Percentiles rank a stretch among this genome's conserved stretches.
phyloP scores from a whole-genome alignment of 1,140 invertebrate genomes.

The Spodoptera frugiperda region DNA sequence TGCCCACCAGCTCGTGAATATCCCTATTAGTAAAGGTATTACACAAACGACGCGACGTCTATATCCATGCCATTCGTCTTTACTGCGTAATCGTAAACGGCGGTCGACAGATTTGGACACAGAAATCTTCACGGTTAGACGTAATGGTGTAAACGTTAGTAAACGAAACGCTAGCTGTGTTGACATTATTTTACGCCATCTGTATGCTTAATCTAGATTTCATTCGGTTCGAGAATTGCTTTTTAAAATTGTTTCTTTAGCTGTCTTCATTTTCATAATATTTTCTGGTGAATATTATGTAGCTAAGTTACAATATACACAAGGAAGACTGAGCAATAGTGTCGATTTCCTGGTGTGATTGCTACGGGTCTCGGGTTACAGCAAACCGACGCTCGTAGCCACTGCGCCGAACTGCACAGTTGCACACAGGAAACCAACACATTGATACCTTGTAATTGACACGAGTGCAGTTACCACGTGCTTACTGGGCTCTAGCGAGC shows the following conservation, averaged over 20 bases:
- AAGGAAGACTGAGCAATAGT: conserved; percentile 46
- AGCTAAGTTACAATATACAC: conserved; percentile 27
- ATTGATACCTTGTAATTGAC: conserved; percentile 60
- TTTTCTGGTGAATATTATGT: background rate
- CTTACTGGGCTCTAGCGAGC: conserved; percentile 47
- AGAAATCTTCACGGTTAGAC: conserved; percentile 37
- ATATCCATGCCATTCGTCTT: conserved; percentile 59
- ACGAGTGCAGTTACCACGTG: conserved; percentile 55
- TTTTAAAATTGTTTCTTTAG: background rate
- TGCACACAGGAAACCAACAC: conserved; percentile 56
- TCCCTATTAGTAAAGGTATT: conserved; percentile 70
- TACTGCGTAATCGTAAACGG: conserved; percentile 63
- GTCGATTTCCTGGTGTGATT: conserved; percentile 58
- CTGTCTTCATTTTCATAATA: background rate
- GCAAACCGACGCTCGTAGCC: conserved; percentile 44
- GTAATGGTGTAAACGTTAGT: conserved; percentile 34
- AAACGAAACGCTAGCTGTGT: conserved; percentile 18
- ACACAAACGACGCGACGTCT: conserved; percentile 59
- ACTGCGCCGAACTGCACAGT: conserved; percentile 48
- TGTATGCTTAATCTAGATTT: conserved; percentile 39
- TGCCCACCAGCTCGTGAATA: conserved; percentile 64
- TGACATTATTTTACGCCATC: conserved; percentile 32
- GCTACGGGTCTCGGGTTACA: conserved; percentile 58
- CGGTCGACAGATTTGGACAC: conserved; percentile 46
- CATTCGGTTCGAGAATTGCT: background rate